Evolutionary conservation across 1,140 invertebrate species (phyloP).

Genomic region (Cecropterus lyciades): DNA sequence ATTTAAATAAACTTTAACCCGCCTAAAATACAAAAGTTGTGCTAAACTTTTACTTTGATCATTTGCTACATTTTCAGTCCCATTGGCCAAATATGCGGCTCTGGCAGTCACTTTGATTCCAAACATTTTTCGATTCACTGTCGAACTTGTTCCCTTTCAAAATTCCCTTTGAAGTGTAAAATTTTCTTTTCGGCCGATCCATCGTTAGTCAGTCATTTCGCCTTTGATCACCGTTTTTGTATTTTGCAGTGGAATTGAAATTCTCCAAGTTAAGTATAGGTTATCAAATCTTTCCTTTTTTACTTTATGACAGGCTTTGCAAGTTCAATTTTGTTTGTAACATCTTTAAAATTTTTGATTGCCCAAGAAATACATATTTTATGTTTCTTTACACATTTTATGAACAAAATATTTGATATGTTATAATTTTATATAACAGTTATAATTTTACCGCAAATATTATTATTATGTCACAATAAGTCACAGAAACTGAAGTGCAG

Average conservation of each 20-base stretch:
- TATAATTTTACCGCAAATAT: too few species aligned
- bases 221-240: slow-evolving; percentile 25
- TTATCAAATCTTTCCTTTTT: background rate
- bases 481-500: too few species aligned
- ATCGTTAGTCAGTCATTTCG: slow-evolving; percentile 23
- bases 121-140: slow-evolving; percentile 15
- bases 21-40: background rate
- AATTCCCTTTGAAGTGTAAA: slow-evolving; percentile 36
- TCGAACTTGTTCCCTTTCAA: slow-evolving; percentile 5
- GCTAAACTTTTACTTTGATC: too few species aligned
- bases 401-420: too few species aligned
- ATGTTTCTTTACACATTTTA: too few species aligned
- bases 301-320: background rate
- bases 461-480: too few species aligned
- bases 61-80: too few species aligned
- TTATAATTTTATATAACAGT: too few species aligned
- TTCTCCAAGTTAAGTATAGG: background rate
- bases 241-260: slow-evolving; percentile 11
- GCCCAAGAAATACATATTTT: too few species aligned
- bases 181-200: slow-evolving; percentile 26
- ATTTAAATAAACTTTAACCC: background rate
- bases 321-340: background rate
- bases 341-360: too few species aligned
- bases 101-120: slow-evolving; percentile 20
- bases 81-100: background rate